Evolutionary conservation across 2,797 vertebrate species (phyloP), one percentile per base, ranked within the genome.

Genomic region (Paedocypris micromegethes): DNA sequence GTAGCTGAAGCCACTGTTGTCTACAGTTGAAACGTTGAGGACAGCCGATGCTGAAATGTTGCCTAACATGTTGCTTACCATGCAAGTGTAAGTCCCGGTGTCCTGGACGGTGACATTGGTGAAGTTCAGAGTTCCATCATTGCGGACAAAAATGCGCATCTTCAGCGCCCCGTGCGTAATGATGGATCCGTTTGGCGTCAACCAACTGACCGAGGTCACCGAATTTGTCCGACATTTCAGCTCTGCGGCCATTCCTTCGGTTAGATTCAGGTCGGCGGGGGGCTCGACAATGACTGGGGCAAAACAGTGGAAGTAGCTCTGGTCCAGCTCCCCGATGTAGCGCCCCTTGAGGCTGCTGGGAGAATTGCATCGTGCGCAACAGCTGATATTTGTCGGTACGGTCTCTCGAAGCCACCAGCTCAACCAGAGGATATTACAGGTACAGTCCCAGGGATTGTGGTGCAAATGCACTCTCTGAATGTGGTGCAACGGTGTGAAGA

Each of bases 341-440:
- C 94, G 95, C 77, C 96, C 97, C 86, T 95, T 98, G 80, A 95
- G 90, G 78, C 83, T 90, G 47, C 92, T 74, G 60, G 97, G 97
- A 0, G 90, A 86, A 82, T 95, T 93, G 78, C 97, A 99, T 68
- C 97, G 93, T 55, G 97, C 97, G 4, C 97, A 99, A 70, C 97
- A 99, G 77, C 96, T 98, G 54, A 94, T 98, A 60, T 98, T 98
- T 8, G 96, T 94, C 9, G 96, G 96, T 4, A 97, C 96, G 52
- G 95, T 95, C 83, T 99, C 97, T 84, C 94, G 96, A 70, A 99
- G 92, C 97, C 97, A 99, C 97, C 97, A 98, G 82, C 97, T 99
- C 69, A 99, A 93, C 97, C 97, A 99, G 82, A 99, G 85, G 57
- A 99, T 98, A 79, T 99, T 96, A 82, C 97, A 99, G 85, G 98